Evolutionary conservation across 2,113 vertebrate species (phyloP).

Genomic region (Rhombomys opimus): DNA sequence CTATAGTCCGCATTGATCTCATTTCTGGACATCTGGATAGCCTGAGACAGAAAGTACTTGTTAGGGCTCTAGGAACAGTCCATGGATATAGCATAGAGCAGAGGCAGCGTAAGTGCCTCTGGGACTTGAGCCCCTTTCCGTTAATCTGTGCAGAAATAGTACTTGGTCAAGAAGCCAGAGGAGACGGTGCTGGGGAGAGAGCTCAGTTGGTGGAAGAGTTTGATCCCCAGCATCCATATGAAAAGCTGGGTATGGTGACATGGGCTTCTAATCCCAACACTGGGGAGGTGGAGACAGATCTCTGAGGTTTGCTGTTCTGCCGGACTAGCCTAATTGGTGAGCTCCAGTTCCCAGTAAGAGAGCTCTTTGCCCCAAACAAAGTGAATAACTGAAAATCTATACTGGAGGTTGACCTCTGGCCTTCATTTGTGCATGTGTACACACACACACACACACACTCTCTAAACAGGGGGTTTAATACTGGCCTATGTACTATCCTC

Average conservation of each 20-base stretch:
- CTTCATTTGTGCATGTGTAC: not conserved
- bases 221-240: not conserved
- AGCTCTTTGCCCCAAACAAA: too few species aligned
- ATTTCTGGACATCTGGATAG: not conserved
- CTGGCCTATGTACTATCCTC: not conserved
- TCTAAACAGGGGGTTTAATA: not conserved
- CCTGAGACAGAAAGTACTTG: not conserved
- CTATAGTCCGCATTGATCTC: not conserved
- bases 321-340: not conserved
- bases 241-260: not conserved
- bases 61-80: not conserved
- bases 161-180: not conserved
- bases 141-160: not conserved
- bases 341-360: not conserved
- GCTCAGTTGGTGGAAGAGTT: not conserved
- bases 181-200: not conserved
- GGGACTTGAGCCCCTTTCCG: not conserved
- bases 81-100: not conserved
- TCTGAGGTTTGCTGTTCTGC: not conserved
- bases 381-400: not conserved
- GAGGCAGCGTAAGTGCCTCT: not conserved
- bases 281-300: not conserved
- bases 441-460: not conserved
- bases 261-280: not conserved
- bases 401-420: not conserved